Evolutionary conservation across 2,888 invertebrate species (phyloP), one percentile per base, ranked within the genome.

Genomic region (Ichneumoninae sp.): DNA sequence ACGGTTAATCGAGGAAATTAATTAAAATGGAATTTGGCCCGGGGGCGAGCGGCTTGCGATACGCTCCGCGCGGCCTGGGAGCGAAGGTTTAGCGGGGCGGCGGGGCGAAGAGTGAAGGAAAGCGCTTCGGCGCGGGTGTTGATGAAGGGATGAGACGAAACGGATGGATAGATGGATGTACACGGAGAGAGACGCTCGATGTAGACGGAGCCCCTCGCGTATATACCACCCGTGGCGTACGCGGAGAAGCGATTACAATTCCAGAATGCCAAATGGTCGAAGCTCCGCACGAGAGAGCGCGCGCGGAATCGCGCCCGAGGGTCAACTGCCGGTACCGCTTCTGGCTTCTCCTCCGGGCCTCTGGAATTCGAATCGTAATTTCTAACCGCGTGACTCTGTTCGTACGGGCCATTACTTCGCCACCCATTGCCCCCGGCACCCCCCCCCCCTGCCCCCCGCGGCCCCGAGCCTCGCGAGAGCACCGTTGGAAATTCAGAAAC

Each of bases 361-460:
- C 82, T 87, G 92, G 92, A 93, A 92, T 92, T 91, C 91, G 92
- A 92, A 92, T 91, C 90, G 91, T 92, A 91, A 92, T 92, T 91
- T 92, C 91, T 91, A 90, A 92, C 91, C 90, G 90, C 91, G 90
- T 89, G 89, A 91, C 91, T 91, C 90, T 87, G 85, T 87, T 87
- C 88, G 89, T 86, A 88, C 91, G 88, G 86, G 83, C 89, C 90
- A 90, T 91, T 91, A 89, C 88, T 88, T 75, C 70, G 36, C 26
- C 44, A 7, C 70, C 76, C 81, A 13, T 6, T 13, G 19, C 26
- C 52, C 22, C 54, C 75, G 22, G 16, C 19, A 0, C 22, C 19
- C 30, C 52, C 50, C 22, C 54, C 75, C 30, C n/a, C n/a, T n/a
- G 26, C 19, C 30, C 52, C 52, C 73, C 63, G 52, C n/a, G 19